Evolutionary conservation across 2,113 vertebrate genomes (phyloP), one percentile per base, ranked within the genome.

Genomic region (Morone chrysops): DNA sequence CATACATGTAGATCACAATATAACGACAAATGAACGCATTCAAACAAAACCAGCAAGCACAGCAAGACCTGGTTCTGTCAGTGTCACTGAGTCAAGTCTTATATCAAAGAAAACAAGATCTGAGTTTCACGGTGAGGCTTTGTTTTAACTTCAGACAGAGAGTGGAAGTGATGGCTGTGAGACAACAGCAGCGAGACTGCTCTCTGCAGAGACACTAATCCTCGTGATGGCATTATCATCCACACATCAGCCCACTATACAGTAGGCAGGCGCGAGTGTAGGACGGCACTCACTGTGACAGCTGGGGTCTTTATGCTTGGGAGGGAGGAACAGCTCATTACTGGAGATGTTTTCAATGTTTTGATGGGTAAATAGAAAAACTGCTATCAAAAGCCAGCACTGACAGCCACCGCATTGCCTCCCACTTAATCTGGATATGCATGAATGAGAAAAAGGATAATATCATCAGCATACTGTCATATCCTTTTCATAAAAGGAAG

Each of bases 271-370:
- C 84, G 57, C 36, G 18, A 78, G 80, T 89, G 80, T 59, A 54
- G 86, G 87, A 88, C 14, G 61, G 47, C 73, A 68, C 85, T 81
- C 47, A 3, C 89, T 66, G 60, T 87, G 92, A 93, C 93, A 93
- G 92, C 92, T 88, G 79, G 87, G 84, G 80, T 90, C 90, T 92
- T 92, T 84, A 82, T 90, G 78, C 87, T 89, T 56, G 74, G 87
- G 70, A 88, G 90, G 85, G 83, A 92, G 86, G 87, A 90, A 83
- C 85, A 87, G 87, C 90, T 94, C 93, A 93, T 93, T 93, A 93
- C 89, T 87, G 86, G 79, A 25, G 83, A 92, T 87, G 87, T 86
- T 91, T 87, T 84, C 89, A 85, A 2, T 84, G 82, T 90, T 94
- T 89, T 91, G 87, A 94, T 88, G 89, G 88, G 90, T 90, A 93